Conservation (phyloP, 2,113 vertebrate species). For the Alces alces region DNA sequence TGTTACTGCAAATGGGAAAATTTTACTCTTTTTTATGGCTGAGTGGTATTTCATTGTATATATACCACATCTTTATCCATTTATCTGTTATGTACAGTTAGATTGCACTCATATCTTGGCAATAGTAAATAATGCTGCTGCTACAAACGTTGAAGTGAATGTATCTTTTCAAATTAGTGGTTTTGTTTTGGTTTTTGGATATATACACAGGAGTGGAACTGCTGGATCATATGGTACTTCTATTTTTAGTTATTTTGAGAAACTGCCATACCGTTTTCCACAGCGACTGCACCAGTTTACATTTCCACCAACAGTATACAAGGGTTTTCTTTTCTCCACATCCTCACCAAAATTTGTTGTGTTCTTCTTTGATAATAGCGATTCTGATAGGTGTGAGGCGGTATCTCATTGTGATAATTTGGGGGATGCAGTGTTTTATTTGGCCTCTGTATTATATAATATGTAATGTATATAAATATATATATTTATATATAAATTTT, state of each 20-base stretch:
- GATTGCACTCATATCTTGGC: background rate
- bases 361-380: background rate
- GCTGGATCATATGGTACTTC: background rate
- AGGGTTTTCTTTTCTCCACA: background rate
- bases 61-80: background rate
- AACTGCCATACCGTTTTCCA: background rate
- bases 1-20: background rate
- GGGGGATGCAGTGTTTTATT: background rate
- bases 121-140: background rate
- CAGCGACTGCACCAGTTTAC: background rate
- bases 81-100: background rate
- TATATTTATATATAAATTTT: background rate
- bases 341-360: background rate
- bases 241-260: background rate
- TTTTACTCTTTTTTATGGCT: background rate
- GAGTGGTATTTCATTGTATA: background rate
- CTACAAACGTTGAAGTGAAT: background rate
- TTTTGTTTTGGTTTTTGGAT: background rate
- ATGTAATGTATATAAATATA: background rate
- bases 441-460: background rate
- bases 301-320: background rate
- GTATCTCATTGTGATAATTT: conserved; percentile 16
- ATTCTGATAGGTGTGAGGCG: background rate
- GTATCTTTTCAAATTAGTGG: background rate
- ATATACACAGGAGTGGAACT: background rate